Evolutionary conservation across 2,797 vertebrate genomes (phyloP), one percentile per base, ranked within the genome.

Genomic region (Remorina albescens): DNA sequence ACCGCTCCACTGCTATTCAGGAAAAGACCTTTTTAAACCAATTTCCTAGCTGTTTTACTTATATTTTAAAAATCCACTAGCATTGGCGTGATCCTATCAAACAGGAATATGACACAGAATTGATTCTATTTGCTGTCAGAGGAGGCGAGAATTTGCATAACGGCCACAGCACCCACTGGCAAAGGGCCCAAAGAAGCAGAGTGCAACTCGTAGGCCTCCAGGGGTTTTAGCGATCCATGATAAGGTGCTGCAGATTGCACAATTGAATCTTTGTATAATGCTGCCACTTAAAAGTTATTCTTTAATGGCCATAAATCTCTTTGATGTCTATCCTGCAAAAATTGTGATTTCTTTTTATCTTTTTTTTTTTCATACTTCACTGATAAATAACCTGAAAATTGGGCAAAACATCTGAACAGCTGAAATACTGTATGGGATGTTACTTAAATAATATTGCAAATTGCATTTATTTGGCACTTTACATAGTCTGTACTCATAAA

Each of bases 71-170:
- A 55, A 67, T 19, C 54, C 44, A 50, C 34, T 21, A 36, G 13
- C 26, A 8, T 23, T 28, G 10, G 16, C 42, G 57, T n/a, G 65
- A 83, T 68, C 44, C 13, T 47, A 66, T 80, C 76, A 28, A 59
- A 69, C 51, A 41, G 5, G 9, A 36, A 28, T 26, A 59, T 49
- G 63, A 61, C 21, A 18, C 54, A 42, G 44, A 70, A 41, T 8
- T 32, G 80, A 89, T 89, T 91, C 88, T 86, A 70, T 74, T 65
- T 53, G 51, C 76, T 75, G 62, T 81, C 74, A 79, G 61, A 50
- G 53, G 25, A 63, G 19, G 39, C 23, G 64, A 62, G 50, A 54
- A 92, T 94, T 95, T 94, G 94, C 93, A 93, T 95, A 94, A 94
- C 94, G 86, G 92, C 84, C 80, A 57, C 63, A 63, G 81, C 72